Evolutionary conservation across 1,140 invertebrate species (phyloP), one percentile per base, ranked within the genome.

Genomic region (Apocrypta bakeri): DNA sequence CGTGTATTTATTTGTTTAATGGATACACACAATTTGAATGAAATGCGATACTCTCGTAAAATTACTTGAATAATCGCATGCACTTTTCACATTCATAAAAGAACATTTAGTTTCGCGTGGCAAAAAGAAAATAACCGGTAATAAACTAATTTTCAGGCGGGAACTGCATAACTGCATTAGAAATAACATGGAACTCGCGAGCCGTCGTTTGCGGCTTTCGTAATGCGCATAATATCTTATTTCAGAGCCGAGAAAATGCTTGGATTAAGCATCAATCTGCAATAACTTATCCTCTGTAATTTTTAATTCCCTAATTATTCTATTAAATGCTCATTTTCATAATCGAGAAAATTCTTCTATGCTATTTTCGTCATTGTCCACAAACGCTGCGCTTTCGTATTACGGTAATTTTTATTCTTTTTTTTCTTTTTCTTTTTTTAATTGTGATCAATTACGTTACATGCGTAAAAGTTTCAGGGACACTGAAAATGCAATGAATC

Each of bases 211-310:
- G 27, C 11, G 8, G 27, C 72, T 81, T 81, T 81, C 40, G 37
- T 27, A 64, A 81, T 27, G 3, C 24, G 48, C 31, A 21, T 82
- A 82, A 78, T 82, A 48, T 78, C 74, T 82, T 61, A 82, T 78
- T 73, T 40, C 7, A n/a, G 64, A 25, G 31, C 1, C 17, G 42
- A 61, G 73, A 56, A 66, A 21, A 42, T n/a, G 33, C 56, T 66
- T 31, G n/a, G 29, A 42, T 66, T 66, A 66, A 73, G 24, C 29
- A 72, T 56, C 48, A n/a, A 56, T n/a, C 48, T 56, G 48, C 48
- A 56, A 21, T 56, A 56, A 69, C 37, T 56, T 3, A 79, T 66
- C 12, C 1, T 25, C 37, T 27, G n/a, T 6, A 12, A n/a, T 29
- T 31, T 69, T 42, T 56, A 79, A 68, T 78, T 27, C 27, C 24